Base-by-base conservation (phyloP, 2,888 invertebrate species). In the Helobdella robusta region DNA sequence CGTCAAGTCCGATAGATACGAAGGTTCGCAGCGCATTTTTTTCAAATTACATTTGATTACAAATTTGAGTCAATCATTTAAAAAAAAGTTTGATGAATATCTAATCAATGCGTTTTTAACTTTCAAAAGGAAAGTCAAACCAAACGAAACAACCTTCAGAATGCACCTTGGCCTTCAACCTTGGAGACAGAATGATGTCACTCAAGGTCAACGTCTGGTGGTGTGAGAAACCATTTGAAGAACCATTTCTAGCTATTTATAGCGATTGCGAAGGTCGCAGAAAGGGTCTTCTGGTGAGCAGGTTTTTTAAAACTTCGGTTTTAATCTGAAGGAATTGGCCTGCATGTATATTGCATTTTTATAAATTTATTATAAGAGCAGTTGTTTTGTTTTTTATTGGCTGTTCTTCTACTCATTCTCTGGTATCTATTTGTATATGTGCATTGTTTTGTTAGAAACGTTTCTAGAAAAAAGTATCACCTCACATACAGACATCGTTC, bases 191-290 rank as follows among this genome's bases (percentile, higher is more conserved):
- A 4, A 50, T 66, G 25, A 62, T 69, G 23, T 67, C 66, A 1
- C 66, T 70, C 34, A 58, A 52, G 32, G 63, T 69, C 28, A 54
- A 67, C 44, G 66, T 69, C 32, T 70, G 69, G 69, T 64, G 67
- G 65, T 70, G 70, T 40, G 52, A 65, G 34, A 52, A 68, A 36
- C 23, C 58, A 25, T 60, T 59, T 58, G 34, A 32, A 2, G 66
- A 67, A 20, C 69, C 69, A 8, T 70, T 67, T 35, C 64, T 70
- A 3, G 67, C 67, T 11, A 62, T 70, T 15, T 70, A 70, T 59
- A 68, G 70, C 64, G 67, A 69, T 54, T 70, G 70, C 62, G 54
- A 67, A 20, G 68, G 66, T 11, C 46, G 50, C 18, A 36, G 67
- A 32, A 65, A 56, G 11, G 66, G 68, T 36, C 34, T 70, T 5